phyloP scores from a whole-genome alignment of 1,140 invertebrate genomes.

The Paraescarpia echinospica region DNA sequence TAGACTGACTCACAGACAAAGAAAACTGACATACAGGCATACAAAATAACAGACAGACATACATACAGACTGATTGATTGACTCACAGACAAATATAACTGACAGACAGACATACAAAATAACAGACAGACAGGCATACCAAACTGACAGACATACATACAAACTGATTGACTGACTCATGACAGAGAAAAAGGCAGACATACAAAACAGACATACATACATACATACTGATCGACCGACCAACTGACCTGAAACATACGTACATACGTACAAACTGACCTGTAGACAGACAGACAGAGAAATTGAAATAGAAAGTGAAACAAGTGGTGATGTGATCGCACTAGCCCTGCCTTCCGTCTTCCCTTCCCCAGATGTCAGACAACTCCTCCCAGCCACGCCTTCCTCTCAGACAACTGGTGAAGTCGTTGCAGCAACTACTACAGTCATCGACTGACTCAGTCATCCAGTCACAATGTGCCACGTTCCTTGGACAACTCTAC shows the following conservation, averaged over 20 bases:
- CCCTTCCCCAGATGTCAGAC: not conserved
- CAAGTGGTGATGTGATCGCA: not conserved
- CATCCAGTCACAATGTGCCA: not conserved
- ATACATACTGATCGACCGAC: not conserved
- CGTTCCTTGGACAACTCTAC: not conserved
- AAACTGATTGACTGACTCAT: not conserved
- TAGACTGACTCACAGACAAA: not conserved
- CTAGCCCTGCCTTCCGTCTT: not conserved
- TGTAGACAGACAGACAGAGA: not conserved
- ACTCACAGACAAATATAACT: not conserved
- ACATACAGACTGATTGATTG: not conserved
- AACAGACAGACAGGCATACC: not conserved
- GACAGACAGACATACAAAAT: not conserved
- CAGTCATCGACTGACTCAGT: not conserved
- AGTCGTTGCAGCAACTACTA: not conserved
- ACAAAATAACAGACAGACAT: not conserved
- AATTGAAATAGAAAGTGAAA: not conserved
- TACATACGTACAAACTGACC: not conserved
- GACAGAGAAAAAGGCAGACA: not conserved
- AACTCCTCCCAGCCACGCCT: not conserved
- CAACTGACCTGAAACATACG: not conserved
- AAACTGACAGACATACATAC: not conserved
- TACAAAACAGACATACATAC: not conserved
- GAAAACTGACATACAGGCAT: not conserved
- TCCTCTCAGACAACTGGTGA: not conserved